Evolutionary conservation across 2,113 vertebrate genomes (phyloP).

Genomic region (Hemibagrus wyckioides): DNA sequence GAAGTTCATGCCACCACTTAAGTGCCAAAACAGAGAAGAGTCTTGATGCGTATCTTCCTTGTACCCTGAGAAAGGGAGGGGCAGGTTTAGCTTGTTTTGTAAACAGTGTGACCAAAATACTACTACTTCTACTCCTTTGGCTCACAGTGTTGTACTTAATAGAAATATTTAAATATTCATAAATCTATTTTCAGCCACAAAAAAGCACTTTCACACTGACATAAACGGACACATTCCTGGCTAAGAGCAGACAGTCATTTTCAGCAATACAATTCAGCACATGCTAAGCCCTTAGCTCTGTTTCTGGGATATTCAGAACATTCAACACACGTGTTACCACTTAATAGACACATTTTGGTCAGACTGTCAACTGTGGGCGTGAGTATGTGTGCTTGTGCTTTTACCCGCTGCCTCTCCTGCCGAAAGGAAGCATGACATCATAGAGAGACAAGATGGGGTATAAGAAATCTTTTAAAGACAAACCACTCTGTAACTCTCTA

Average conservation of each 20-base stretch:
- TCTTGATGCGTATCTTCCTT: too few species aligned
- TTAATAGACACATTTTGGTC: slow-evolving; percentile 35
- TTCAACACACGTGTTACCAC: slow-evolving; percentile 30
- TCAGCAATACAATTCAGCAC: slow-evolving; percentile 24
- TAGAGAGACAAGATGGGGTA: neutral
- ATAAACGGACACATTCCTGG: neutral
- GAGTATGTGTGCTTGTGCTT: slow-evolving; percentile 26
- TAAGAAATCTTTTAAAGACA: neutral
- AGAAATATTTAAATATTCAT: neutral
- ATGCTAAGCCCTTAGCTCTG: neutral
- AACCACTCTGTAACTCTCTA: slow-evolving; percentile 8
- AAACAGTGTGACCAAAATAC: neutral
- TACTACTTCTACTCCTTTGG: neutral
- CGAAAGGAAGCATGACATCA: slow-evolving; percentile 53
- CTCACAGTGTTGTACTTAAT: neutral
- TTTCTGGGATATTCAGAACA: slow-evolving; percentile 4
- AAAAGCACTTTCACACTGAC: neutral
- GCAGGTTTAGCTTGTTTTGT: neutral
- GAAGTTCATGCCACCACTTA: too few species aligned
- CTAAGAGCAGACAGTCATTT: slow-evolving; percentile 26
- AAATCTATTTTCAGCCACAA: neutral
- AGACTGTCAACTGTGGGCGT: slow-evolving; percentile 9
- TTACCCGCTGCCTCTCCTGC: slow-evolving; percentile 17
- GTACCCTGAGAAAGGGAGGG: too few species aligned
- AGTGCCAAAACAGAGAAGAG: too few species aligned